Conservation (phyloP, 2,888 invertebrate genomes). For the Meghimatium bilineatum region DNA sequence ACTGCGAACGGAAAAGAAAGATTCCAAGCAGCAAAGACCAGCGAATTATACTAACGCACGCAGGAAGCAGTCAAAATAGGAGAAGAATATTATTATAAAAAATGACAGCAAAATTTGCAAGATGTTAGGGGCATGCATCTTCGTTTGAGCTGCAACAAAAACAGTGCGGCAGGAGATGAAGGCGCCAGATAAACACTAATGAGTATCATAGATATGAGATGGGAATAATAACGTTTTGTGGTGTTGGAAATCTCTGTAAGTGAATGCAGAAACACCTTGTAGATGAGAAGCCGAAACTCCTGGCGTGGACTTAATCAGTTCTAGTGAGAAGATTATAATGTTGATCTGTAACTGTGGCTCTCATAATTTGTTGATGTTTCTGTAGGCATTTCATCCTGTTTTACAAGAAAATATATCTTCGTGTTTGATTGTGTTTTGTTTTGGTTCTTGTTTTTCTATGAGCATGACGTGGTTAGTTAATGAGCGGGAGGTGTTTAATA, state of each 20-base stretch:
- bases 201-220: neutral
- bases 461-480: too few species aligned
- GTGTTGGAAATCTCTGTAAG: neutral
- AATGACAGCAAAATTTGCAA: neutral
- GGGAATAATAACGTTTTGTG: neutral
- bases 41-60: too few species aligned
- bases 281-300: neutral
- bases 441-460: neutral
- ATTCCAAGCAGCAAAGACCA: too few species aligned
- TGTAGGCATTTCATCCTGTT: neutral
- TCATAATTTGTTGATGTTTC: neutral
- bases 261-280: neutral
- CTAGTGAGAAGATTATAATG: neutral
- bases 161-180: neutral
- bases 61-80: too few species aligned
- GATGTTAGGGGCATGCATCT: neutral
- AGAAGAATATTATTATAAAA: neutral
- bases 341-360: neutral
- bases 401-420: too few species aligned
- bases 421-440: neutral
- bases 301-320: neutral
- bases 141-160: neutral
- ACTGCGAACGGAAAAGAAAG: too few species aligned
- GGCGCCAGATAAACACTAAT: neutral
- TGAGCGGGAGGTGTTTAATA: too few species aligned